phyloP scores from a whole-genome alignment of 2,113 vertebrate species.

The Calidris pygmaea region DNA sequence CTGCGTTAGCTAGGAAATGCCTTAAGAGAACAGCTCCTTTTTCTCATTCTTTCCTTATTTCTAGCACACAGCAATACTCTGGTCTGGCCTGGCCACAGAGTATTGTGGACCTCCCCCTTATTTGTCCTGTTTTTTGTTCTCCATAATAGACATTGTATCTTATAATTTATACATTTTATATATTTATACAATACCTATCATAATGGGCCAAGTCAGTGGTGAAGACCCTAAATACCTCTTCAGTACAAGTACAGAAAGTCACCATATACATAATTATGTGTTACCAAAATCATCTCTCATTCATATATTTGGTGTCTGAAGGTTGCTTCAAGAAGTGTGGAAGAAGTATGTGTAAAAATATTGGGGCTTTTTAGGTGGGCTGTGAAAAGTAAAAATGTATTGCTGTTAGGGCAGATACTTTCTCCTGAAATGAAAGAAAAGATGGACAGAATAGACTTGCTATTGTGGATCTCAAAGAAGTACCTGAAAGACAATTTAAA shows the following conservation, averaged over 20 bases:
- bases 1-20: not conserved
- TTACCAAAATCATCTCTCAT: not conserved
- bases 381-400: not conserved
- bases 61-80: not conserved
- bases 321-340: not conserved
- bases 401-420: not conserved
- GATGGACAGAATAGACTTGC: not conserved
- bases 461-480: not conserved
- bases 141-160: not conserved
- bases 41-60: not conserved
- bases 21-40: not conserved
- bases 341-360: not conserved
- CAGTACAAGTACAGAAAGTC: not conserved
- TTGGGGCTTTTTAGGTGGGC: not conserved
- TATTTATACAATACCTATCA: not conserved
- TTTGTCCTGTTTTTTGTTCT: not conserved
- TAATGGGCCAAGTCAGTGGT: not conserved
- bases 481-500: not conserved
- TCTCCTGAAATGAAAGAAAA: not conserved
- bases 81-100: not conserved
- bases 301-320: not conserved
- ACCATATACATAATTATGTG: rapidly evolving
- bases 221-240: not conserved
- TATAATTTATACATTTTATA: not conserved
- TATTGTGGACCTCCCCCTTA: not conserved